Conservation (phyloP, 2,888 invertebrate species). For the Drosophila melanosoma region DNA sequence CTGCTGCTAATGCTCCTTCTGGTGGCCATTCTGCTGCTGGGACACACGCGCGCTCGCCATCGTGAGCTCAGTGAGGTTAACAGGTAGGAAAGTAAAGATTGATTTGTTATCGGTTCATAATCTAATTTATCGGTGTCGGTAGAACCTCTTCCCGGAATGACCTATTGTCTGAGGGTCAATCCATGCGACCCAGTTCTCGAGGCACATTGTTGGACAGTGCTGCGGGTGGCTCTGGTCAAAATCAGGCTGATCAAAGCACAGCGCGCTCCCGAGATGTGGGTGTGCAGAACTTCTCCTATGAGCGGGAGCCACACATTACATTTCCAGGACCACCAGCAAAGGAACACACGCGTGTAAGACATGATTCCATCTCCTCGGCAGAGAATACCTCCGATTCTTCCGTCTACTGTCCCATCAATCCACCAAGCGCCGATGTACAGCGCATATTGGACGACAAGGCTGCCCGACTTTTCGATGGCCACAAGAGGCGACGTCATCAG, state of each 20-base stretch:
- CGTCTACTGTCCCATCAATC: conserved; percentile 84
- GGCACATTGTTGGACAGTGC: conserved; percentile 67
- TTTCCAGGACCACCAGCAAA: conserved; percentile 77
- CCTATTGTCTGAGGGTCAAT: conserved; percentile 78
- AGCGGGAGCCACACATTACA: conserved; percentile 73
- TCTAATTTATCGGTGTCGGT: neutral
- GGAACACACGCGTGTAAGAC: conserved; percentile 63
- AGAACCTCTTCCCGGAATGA: conserved; percentile 83
- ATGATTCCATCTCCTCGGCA: conserved; percentile 81
- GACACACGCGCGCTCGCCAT: conserved; percentile 76
- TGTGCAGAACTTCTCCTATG: conserved; percentile 83
- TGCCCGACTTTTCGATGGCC: conserved; percentile 81
- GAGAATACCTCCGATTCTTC: conserved; percentile 85
- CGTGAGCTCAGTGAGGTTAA: conserved; percentile 74
- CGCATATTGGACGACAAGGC: conserved; percentile 83
- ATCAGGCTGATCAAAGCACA: conserved; percentile 57
- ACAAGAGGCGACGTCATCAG: conserved; percentile 79
- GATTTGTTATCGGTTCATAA: neutral
- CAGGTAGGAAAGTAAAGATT: conserved; percentile 64
- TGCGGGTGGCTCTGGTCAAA: conserved; percentile 32
- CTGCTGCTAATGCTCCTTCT: conserved; percentile 82
- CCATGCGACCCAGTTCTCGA: conserved; percentile 72
- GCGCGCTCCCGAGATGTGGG: conserved; percentile 75
- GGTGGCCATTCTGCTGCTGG: conserved; percentile 82
- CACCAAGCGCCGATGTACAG: conserved; percentile 83